phyloP scores from a whole-genome alignment of 2,888 invertebrate genomes.

The Melipona beecheii region DNA sequence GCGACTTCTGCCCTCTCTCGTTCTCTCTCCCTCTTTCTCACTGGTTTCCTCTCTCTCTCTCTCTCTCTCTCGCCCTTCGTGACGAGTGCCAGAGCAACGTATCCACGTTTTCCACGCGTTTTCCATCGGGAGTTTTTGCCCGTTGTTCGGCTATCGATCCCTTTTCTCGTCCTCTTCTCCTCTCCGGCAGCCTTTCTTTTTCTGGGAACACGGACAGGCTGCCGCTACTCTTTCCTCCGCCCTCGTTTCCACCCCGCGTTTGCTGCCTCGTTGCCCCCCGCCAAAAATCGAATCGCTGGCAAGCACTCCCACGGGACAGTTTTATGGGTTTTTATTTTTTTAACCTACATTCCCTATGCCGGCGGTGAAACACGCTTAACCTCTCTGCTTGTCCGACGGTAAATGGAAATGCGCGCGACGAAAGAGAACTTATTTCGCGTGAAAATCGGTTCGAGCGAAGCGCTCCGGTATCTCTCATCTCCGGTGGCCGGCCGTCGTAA shows the following conservation, averaged over 20 bases:
- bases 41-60: not conserved
- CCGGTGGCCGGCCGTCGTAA: not conserved
- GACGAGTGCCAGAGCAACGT: conserved; percentile 53
- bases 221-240: conserved; percentile 1
- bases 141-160: conserved; percentile 79
- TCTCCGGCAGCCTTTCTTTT: conserved; percentile 34
- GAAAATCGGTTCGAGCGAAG: not conserved
- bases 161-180: conserved; percentile 59
- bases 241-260: not conserved
- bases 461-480: not conserved
- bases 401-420: conserved; percentile 1
- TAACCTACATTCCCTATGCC: conserved; percentile 31
- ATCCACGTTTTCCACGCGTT: conserved; percentile 67
- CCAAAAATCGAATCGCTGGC: conserved; percentile 48
- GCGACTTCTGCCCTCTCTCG: conserved; percentile 59
- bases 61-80: conserved; percentile 30
- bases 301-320: conserved; percentile 40
- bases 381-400: not conserved
- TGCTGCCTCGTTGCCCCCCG: not conserved
- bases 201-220: conserved; percentile 50
- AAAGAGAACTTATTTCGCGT: not conserved
- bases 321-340: conserved; percentile 49
- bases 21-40: conserved; percentile 5
- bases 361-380: conserved; percentile 12
- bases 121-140: conserved; percentile 68